Evolutionary conservation across 2,888 invertebrate species (phyloP), one percentile per base, ranked within the genome.

Genomic region (Hetaerina titia): DNA sequence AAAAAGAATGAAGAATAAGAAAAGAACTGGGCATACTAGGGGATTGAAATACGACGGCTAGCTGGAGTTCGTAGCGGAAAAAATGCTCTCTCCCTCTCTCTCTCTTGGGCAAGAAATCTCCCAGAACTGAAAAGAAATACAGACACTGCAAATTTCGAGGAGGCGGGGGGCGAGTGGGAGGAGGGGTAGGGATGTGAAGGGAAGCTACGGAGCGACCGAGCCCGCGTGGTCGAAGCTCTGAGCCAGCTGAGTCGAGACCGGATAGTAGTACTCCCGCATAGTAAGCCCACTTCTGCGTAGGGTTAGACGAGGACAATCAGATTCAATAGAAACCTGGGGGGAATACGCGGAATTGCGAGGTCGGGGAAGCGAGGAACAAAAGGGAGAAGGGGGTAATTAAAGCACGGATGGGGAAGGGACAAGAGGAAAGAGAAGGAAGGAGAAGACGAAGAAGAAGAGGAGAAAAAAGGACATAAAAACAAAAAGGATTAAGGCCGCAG

Each of bases 61-160:
- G 81, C 81, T 81, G 25, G 81, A 25, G 25, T 31, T 25, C 13
- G 69, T 69, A 69, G 31, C 31, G 25, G 81, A 81, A 81, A 81
- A 81, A 81, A 81, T 13, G 25, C 2, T 69, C 22, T 19, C 22
- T 22, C 69, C 69, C 19, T 19, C 69, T 19, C 17, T n/a, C 81
- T 81, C 81, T 81, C 81, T 81, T 81, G 81, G 81, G 81, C 81
- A 81, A 81, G 81, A 81, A 81, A 81, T 81, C 81, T 81, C 31
- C 81, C 81, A 81, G 81, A 81, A 81, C 81, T 22, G 81, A 81
- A 81, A 81, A 15, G 81, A 81, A 81, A 81, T 81, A 81, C 81
- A 81, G 81, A 81, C 81, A 31, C 81, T 81, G 81, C 31, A 81
- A 81, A 81, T 81, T 81, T 81, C 81, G 81, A 81, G 81, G 13